Conservation (phyloP, 2,888 invertebrate genomes). For the Aspidiotus destructor region DNA sequence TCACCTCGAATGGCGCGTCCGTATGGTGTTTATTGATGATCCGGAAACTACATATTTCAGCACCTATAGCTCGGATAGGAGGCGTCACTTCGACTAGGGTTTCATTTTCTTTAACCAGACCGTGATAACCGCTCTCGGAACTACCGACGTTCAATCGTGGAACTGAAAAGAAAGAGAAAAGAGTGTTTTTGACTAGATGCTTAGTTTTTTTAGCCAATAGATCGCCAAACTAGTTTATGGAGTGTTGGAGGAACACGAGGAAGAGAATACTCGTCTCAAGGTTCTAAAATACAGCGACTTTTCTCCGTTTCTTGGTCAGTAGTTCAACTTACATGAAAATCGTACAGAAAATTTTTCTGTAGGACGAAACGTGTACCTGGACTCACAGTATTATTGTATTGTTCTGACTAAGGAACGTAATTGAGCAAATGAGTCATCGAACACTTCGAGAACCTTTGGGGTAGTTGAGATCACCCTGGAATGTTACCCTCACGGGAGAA, state of each 20-base stretch:
- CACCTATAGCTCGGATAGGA: slow-evolving; percentile 71
- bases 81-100: slow-evolving; percentile 86
- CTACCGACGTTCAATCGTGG: slow-evolving; percentile 67
- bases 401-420: neutral
- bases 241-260: neutral
- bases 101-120: slow-evolving; percentile 84
- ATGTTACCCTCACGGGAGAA: too few species aligned
- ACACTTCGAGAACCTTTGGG: neutral
- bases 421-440: neutral
- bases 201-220: neutral
- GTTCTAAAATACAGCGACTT: too few species aligned
- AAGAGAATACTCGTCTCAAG: too few species aligned
- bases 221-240: neutral
- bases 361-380: too few species aligned
- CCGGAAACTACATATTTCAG: slow-evolving; percentile 73
- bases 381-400: neutral
- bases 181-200: too few species aligned
- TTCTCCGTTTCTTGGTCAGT: too few species aligned
- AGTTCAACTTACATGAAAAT: too few species aligned
- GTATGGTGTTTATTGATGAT: slow-evolving; percentile 87
- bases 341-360: too few species aligned
- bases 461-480: too few species aligned
- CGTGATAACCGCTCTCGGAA: slow-evolving; percentile 82
- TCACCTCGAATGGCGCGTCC: slow-evolving; percentile 82
- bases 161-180: slow-evolving; percentile 45